Evolutionary conservation across 2,797 vertebrate species (phyloP).

Genomic region (Muscicapa comitata): DNA sequence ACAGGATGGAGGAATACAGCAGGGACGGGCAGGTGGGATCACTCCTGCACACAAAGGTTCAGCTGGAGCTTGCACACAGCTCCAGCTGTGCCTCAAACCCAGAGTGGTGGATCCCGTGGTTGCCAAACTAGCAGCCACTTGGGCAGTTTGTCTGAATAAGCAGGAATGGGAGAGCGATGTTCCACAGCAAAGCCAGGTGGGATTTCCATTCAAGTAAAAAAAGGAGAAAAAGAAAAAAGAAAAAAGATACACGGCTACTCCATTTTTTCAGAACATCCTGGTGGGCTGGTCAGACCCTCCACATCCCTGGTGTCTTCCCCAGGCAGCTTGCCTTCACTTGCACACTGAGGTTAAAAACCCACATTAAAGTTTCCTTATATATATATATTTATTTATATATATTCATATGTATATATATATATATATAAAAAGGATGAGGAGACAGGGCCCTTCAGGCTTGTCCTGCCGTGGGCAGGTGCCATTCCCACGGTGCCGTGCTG

Average conservation of each 20-base stretch:
- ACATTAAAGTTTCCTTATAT: slow-evolving; percentile 45
- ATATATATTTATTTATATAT: slow-evolving; percentile 59
- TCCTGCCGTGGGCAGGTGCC: neutral
- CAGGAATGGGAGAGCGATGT: slow-evolving; percentile 27
- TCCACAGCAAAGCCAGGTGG: slow-evolving; percentile 57
- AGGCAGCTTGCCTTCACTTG: slow-evolving; percentile 22
- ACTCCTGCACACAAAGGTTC: neutral
- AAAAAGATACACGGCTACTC: neutral
- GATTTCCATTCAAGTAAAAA: neutral
- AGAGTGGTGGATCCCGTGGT: neutral
- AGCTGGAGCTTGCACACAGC: neutral
- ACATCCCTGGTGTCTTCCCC: neutral
- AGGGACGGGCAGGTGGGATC: neutral
- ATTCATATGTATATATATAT: slow-evolving; percentile 46
- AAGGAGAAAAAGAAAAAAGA: neutral
- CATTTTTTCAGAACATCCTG: slow-evolving; percentile 21
- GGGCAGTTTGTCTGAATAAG: slow-evolving; percentile 38
- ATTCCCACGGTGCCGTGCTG: neutral
- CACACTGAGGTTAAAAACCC: slow-evolving; percentile 55
- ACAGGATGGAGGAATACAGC: slow-evolving; percentile 1
- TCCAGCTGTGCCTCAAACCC: neutral
- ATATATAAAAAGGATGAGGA: slow-evolving; percentile 52
- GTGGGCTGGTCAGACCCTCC: slow-evolving; percentile 45
- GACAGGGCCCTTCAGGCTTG: neutral
- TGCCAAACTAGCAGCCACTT: neutral